Percentiles rank a stretch among this genome's conserved stretches.
These are phyloP conservation scores for Allacma fusca DNA, from an alignment of 2,888 invertebrate species.

Conservation along the genomic window DNA sequence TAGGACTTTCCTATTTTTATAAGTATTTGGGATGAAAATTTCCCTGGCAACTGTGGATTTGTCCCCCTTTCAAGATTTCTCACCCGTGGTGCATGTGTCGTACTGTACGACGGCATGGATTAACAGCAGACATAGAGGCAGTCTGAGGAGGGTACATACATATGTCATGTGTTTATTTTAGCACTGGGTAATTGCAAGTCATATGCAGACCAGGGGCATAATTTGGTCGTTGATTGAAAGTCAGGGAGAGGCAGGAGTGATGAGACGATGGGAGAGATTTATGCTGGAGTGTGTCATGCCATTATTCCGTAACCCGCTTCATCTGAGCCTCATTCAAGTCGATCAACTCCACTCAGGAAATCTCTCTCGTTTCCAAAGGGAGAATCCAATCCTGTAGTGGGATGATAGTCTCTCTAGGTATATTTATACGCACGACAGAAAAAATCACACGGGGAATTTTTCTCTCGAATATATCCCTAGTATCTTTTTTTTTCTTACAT, in stretches of 20 bases:
- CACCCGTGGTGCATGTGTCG: too few species aligned
- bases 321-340: conserved; percentile 4
- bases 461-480: not conserved
- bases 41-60: too few species aligned
- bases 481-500: not conserved
- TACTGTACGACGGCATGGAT: too few species aligned
- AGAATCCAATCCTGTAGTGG: not conserved
- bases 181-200: not conserved
- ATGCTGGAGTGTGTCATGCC: not conserved
- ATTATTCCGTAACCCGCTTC: not conserved
- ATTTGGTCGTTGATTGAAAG: conserved; percentile 12
- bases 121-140: too few species aligned
- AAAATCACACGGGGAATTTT: not conserved
- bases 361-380: not conserved
- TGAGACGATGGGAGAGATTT: conserved; percentile 6
- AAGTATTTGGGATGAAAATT: too few species aligned
- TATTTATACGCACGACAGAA: not conserved
- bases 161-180: conserved; percentile 16
- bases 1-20: too few species aligned
- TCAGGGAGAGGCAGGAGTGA: conserved; percentile 7
- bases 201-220: not conserved
- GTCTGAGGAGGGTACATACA: too few species aligned
- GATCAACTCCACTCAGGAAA: not conserved
- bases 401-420: not conserved
- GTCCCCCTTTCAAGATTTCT: too few species aligned